Conservation (phyloP, 2,113 vertebrate species). For the Alectura lathami region DNA sequence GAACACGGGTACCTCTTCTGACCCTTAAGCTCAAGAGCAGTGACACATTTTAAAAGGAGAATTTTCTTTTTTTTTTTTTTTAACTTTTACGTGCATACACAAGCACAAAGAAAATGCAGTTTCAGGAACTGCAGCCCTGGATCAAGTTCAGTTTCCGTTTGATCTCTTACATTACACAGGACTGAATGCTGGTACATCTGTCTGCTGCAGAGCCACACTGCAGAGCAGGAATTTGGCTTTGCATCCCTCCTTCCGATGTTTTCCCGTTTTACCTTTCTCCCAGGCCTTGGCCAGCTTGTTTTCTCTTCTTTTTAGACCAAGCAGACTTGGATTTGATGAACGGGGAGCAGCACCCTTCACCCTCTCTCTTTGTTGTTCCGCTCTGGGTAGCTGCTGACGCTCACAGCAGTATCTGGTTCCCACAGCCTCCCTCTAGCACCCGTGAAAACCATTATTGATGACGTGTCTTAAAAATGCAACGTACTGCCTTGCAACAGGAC, state of each 20-base stretch:
- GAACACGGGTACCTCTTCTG: background rate
- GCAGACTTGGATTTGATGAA: background rate
- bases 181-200: background rate
- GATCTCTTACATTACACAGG: background rate
- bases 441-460: accelerated
- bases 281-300: background rate
- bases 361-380: no score
- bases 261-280: background rate
- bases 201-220: background rate
- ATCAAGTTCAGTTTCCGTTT: background rate
- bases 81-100: background rate
- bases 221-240: background rate
- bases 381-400: background rate
- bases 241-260: background rate
- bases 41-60: background rate
- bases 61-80: background rate
- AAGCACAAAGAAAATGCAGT: background rate
- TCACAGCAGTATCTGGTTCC: background rate
- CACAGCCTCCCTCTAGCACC: background rate
- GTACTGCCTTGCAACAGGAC: accelerated
- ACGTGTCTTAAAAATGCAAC: accelerated
- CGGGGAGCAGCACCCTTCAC: no score
- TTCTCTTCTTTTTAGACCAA: background rate
- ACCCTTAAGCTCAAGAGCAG: background rate
- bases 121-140: background rate